Evolutionary conservation across 2,888 invertebrate genomes (phyloP).

Genomic region (Chaitophorus viminalis): DNA sequence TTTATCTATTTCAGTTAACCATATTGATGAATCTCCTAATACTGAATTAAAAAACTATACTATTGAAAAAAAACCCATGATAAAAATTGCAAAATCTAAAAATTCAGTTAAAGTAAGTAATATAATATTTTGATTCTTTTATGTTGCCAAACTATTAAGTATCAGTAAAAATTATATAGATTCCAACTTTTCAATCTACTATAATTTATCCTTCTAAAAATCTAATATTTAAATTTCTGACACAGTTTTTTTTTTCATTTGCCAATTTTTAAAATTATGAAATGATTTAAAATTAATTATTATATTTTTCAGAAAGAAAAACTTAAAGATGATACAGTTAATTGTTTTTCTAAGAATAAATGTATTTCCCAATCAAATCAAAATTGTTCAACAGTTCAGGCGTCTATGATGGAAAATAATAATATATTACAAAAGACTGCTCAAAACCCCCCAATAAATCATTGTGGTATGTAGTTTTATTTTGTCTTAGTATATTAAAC

Average conservation of each 20-base stretch:
- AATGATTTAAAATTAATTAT: background rate
- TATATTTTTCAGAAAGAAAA: background rate
- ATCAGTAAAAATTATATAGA: background rate
- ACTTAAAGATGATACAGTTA: background rate
- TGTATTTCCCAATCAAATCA: background rate
- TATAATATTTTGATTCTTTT: background rate
- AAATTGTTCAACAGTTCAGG: background rate
- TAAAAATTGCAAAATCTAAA: background rate
- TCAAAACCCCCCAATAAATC: background rate
- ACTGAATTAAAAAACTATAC: background rate
- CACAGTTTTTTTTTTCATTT: too few relatives aligned
- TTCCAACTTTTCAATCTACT: background rate
- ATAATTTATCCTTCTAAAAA: background rate
- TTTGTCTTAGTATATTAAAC: background rate
- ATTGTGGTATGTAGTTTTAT: background rate
- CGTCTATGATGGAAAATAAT: background rate
- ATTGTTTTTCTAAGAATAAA: background rate
- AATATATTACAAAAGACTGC: background rate
- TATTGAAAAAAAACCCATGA: background rate
- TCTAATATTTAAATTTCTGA: background rate
- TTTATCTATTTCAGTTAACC: background rate
- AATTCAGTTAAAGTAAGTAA: conserved; percentile 6
- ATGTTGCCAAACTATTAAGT: background rate
- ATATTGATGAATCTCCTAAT: background rate
- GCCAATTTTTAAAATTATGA: too few relatives aligned